Evolutionary conservation across 2,888 invertebrate genomes (phyloP).

Genomic region (Quadroppia sp.): DNA sequence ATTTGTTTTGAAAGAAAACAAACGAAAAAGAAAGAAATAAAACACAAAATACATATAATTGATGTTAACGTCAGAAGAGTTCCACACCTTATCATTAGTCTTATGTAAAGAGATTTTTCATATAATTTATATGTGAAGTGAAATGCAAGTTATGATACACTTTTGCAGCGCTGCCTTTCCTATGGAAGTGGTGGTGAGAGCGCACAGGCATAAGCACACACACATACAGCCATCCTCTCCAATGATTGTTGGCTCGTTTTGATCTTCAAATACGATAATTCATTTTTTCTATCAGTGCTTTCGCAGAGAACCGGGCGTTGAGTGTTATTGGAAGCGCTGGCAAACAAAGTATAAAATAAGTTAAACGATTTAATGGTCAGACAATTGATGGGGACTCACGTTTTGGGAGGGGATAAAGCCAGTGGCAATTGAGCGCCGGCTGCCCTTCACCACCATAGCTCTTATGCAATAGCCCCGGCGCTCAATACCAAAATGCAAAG

Average conservation of each 20-base stretch:
- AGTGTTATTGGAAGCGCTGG: slow-evolving; percentile 29
- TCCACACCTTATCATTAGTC: slow-evolving; percentile 25
- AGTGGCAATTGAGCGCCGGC: slow-evolving; percentile 12
- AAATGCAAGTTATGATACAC: background rate
- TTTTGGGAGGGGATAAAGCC: slow-evolving; percentile 29
- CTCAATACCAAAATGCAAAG: background rate
- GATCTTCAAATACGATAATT: slow-evolving; percentile 20
- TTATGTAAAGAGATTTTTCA: slow-evolving; percentile 14
- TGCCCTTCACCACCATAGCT: background rate
- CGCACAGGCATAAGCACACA: background rate
- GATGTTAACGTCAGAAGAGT: background rate
- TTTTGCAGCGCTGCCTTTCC: too few relatives aligned
- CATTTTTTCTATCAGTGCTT: background rate
- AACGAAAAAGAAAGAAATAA: too few relatives aligned
- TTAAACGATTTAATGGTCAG: slow-evolving; percentile 23
- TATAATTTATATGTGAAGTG: background rate
- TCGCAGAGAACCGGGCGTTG: slow-evolving; percentile 8
- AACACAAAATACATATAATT: background rate
- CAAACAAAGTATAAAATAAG: background rate
- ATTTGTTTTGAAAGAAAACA: too few relatives aligned
- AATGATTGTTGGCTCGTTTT: slow-evolving; percentile 16
- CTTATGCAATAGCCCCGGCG: background rate
- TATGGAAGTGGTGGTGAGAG: background rate
- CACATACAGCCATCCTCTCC: slow-evolving; percentile 14
- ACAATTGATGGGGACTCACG: slow-evolving; percentile 30